Conservation (phyloP, 2,797 vertebrate species). For the Coranthus polyacanthus region DNA sequence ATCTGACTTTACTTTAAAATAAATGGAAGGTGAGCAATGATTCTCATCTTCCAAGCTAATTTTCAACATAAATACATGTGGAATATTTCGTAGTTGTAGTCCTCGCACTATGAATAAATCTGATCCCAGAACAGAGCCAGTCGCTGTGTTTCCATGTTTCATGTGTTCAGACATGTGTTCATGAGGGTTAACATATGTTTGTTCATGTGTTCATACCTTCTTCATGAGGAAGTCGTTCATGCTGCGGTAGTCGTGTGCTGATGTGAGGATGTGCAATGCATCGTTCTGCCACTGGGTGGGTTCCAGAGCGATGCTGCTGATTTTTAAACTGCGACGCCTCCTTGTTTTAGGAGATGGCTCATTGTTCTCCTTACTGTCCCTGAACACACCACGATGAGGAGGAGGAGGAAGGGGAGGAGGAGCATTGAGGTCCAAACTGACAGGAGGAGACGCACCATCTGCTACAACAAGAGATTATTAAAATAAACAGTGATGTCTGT, state of each 20-base stretch:
- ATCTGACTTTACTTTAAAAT: too few species aligned
- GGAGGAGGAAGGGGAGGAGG: slow-evolving; percentile 44
- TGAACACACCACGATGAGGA: slow-evolving; percentile 4
- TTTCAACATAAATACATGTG: too few species aligned
- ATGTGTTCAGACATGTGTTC: too few species aligned
- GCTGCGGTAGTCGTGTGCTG: slow-evolving; percentile 91
- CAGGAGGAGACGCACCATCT: slow-evolving; percentile 81
- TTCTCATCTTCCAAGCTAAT: too few species aligned
- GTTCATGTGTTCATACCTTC: slow-evolving; percentile 84
- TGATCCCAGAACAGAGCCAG: too few species aligned
- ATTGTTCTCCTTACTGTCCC: slow-evolving; percentile 94
- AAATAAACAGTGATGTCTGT: neutral
- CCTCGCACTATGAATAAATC: too few species aligned
- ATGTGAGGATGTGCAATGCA: slow-evolving; percentile 91
- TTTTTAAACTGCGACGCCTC: slow-evolving; percentile 92
- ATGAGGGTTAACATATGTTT: too few species aligned
- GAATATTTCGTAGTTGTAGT: too few species aligned
- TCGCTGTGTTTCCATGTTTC: neutral
- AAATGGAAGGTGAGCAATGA: too few species aligned
- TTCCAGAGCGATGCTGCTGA: slow-evolving; percentile 91
- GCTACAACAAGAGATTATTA: slow-evolving; percentile 12
- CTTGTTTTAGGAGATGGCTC: slow-evolving; percentile 94
- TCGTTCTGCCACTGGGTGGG: slow-evolving; percentile 94
- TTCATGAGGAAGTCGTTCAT: slow-evolving; percentile 99
- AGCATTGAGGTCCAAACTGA: slow-evolving; percentile 87